These are phyloP conservation scores for Drosophila equinoxialis DNA, from an alignment of 1,140 invertebrate species.

Conservation along the genomic window DNA sequence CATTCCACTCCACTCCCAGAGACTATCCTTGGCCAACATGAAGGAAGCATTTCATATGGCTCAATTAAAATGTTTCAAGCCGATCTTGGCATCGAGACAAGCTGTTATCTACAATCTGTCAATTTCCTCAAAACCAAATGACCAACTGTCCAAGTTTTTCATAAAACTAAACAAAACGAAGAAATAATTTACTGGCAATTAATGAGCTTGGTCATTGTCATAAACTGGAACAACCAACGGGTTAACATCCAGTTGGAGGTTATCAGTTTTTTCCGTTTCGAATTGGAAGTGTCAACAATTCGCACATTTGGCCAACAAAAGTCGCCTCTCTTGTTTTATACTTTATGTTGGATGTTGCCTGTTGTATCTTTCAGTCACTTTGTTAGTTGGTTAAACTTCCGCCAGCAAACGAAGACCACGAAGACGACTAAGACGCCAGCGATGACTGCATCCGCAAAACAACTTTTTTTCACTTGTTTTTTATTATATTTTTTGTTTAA, in stretches of 20 bases:
- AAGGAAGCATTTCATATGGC: constrained; percentile 62
- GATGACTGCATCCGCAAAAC: constrained; percentile 71
- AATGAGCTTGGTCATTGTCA: constrained; percentile 56
- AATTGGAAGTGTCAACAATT: constrained; percentile 39
- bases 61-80: constrained; percentile 64
- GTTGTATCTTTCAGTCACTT: constrained; percentile 50
- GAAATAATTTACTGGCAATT: constrained; percentile 57
- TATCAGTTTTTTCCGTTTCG: constrained; percentile 22
- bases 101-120: constrained; percentile 18
- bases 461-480: constrained; percentile 36
- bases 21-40: constrained; percentile 31
- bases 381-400: constrained; percentile 74
- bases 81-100: constrained; percentile 44
- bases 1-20: constrained; percentile 22
- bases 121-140: constrained; percentile 71
- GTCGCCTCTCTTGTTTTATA: constrained; percentile 50
- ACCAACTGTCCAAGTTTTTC: constrained; percentile 70
- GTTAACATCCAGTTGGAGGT: constrained; percentile 31
- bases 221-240: constrained; percentile 58
- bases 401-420: constrained; percentile 26
- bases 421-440: constrained; percentile 31
- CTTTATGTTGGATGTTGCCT: neutral
- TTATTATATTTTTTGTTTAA: constrained; percentile 42
- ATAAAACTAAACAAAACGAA: constrained; percentile 1
- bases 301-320: constrained; percentile 66